Evolutionary conservation across 2,113 vertebrate species (phyloP), one percentile per base, ranked within the genome.

Genomic region (Hemiprocne comata): DNA sequence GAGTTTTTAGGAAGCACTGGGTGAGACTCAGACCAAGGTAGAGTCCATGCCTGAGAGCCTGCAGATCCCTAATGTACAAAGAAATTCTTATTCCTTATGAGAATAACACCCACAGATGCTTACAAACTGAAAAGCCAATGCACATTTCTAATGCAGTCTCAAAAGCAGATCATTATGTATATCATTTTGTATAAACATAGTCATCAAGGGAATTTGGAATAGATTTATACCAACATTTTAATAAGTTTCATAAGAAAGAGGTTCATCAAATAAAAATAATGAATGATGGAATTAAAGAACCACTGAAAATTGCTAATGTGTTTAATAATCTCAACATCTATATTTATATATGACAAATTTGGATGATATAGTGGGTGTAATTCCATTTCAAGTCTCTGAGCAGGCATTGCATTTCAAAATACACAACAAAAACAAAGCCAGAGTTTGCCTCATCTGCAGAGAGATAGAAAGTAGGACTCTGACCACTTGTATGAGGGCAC

Each of bases 241-340:
- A 97, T 97, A 97, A 95, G 93, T 96, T 96, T 90, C 86, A 92
- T 89, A 94, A 96, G 80, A 97, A 96, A 96, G 88, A 90, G 83
- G 73, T 95, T 96, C 94, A 94, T 96, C 94, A 95, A 95, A 97
- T 96, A 94, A 96, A 95, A 96, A 97, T 96, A 96, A 96, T 96
- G 94, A 96, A 93, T 38, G 92, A 93, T 75, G 58, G 80, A 92
- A 95, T 96, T 96, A 97, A 96, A 97, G 90, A 97, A 94, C 70
- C 88, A 94, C 80, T 94, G 92, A 89, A 97, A 96, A 94, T 94
- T 93, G 90, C 95, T 94, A 96, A 96, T 96, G 72, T 95, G 92
- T 92, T 97, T 96, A 96, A 97, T 95, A 93, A 96, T 96, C 93
- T 96, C 93, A 89, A 94, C 92, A 96, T 92, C 93, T 96, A 93